phyloP scores from a whole-genome alignment of 2,797 vertebrate species.

The Sylvia borin region DNA sequence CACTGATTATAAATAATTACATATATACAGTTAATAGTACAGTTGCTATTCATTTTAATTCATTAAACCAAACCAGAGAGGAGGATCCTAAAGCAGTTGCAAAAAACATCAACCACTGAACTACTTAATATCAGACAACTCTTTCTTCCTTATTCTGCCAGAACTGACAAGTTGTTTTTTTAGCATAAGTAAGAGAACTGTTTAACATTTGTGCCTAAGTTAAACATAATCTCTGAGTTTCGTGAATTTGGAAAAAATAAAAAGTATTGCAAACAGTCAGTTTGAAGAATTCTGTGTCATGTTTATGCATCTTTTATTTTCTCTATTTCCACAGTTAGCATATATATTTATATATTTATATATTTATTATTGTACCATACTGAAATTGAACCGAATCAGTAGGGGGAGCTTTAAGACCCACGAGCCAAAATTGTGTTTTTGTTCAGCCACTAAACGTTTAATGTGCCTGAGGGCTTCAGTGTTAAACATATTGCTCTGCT shows the following conservation, averaged over 20 bases:
- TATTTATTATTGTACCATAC: not conserved
- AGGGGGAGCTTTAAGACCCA: slow-evolving; percentile 54
- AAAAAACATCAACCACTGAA: not conserved
- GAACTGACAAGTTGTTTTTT: not conserved
- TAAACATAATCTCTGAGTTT: not conserved
- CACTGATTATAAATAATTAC: not conserved
- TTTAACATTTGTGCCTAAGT: not conserved
- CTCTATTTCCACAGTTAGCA: not conserved
- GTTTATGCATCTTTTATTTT: not conserved
- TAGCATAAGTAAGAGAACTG: not conserved
- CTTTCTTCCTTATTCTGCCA: not conserved
- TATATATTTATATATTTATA: not conserved
- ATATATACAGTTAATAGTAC: not conserved
- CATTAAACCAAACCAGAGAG: not conserved
- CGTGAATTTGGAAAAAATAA: not conserved
- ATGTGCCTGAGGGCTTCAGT: not conserved
- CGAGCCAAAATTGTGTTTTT: not conserved
- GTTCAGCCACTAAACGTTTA: not conserved
- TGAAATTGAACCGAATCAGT: not conserved
- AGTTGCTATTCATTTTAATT: not conserved
- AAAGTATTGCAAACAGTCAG: not conserved
- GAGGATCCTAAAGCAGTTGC: not conserved
- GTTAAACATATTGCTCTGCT: slow-evolving; percentile 38
- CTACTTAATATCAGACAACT: not conserved
- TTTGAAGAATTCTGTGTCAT: not conserved